Evolutionary conservation across 2,888 invertebrate species (phyloP).

Genomic region (Papilio elwesi): DNA sequence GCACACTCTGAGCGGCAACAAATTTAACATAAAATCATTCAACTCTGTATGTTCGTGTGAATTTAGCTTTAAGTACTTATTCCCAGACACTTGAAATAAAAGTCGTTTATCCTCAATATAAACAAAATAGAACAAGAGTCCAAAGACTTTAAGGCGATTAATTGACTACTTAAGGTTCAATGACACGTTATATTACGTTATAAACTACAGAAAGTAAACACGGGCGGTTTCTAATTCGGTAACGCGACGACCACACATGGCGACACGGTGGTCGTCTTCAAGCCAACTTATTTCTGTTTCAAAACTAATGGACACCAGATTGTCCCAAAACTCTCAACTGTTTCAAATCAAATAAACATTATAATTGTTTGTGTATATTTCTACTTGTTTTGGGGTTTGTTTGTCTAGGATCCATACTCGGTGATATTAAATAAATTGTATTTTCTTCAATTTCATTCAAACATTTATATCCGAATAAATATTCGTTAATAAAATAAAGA

Average conservation of each 20-base stretch:
- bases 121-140: conserved; percentile 22
- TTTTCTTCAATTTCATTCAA: no score
- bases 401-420: neutral
- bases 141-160: conserved; percentile 16
- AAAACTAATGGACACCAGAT: conserved; percentile 47
- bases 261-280: conserved; percentile 42
- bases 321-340: conserved; percentile 30
- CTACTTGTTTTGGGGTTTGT: neutral
- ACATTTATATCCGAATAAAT: no score
- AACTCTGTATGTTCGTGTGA: no score
- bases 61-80: neutral
- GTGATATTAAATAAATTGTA: neutral
- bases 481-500: no score
- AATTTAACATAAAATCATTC: no score
- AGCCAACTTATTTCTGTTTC: conserved; percentile 48
- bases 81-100: conserved; percentile 5
- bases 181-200: conserved; percentile 36
- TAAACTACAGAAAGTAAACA: conserved; percentile 39
- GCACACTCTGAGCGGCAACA: no score
- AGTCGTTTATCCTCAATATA: conserved; percentile 1
- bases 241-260: conserved; percentile 52
- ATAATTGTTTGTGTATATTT: conserved; percentile 8
- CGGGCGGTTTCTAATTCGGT: conserved; percentile 48
- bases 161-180: conserved; percentile 36
- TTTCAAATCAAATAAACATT: conserved; percentile 25